Base-by-base conservation (phyloP, 2,888 invertebrate genomes). In the Cantharis rustica region DNA sequence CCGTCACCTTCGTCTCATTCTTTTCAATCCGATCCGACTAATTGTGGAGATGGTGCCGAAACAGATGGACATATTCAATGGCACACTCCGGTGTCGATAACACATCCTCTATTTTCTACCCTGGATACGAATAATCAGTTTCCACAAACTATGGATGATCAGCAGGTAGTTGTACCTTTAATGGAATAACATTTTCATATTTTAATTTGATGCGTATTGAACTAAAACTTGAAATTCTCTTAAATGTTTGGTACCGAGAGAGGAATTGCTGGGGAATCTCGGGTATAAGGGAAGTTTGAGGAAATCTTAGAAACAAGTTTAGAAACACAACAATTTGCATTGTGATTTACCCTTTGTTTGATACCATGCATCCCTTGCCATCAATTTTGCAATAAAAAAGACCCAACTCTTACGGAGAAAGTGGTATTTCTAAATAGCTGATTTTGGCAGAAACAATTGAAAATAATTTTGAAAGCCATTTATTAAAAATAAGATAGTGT, bases 21-120 rank as follows among this genome's bases (percentile, higher is more conserved):
- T 10, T 88, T 86, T 80, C 86, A 86, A 74, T 81, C 86, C 10
- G 84, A 82, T 76, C 76, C 84, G 17, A 81, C 82, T 23, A 82
- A 83, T 23, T 80, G 79, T 71, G 84, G 76, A 73, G 85, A 85
- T 78, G 82, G 81, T 7, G 82, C 81, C 20, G 82, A 83, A 71
- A 81, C 78, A n/a, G 88, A 88, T 80, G 79, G 85, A 11, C 89
- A 90, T 81, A 91, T 92, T 63, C 92, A 92, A 83, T 92, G 92
- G 92, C 91, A 92, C 82, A 91, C 91, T 16, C 92, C 92, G 1
- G 91, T 92, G 79, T 85, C 87, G 1, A 86, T 88, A 78, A 84
- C 88, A 7, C 89, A 88, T 82, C 86, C 88, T 4, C 79, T 88
- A 27, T 88, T 89, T 81, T 86, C 88, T 1, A 81, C 86, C 13